Conservation (phyloP, 2,888 invertebrate species). For the Phengaris alcon region DNA sequence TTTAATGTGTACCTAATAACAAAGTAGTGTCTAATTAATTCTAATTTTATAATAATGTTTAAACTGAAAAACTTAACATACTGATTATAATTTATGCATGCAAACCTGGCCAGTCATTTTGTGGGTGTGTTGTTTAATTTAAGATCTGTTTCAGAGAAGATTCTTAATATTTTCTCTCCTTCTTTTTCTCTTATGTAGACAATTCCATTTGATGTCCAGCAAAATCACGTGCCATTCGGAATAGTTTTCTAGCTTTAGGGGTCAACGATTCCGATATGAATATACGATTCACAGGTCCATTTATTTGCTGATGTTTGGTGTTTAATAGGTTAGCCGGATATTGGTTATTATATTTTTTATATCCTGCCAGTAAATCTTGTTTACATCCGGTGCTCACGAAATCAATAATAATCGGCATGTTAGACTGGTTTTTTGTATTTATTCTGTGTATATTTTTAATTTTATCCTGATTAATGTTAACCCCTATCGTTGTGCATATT, state of each 20-base stretch:
- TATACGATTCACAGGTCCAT: conserved; percentile 6
- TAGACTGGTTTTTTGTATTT: background rate
- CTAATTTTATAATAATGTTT: too few species aligned
- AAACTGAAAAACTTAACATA: too few species aligned
- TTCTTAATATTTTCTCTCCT: background rate
- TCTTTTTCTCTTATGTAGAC: conserved; percentile 1
- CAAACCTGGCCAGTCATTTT: conserved; percentile 1
- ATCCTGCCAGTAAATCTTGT: background rate
- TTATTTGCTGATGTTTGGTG: background rate
- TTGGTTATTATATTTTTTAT: background rate
- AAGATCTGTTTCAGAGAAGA: background rate
- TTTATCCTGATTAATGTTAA: background rate
- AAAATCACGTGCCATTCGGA: conserved; percentile 30
- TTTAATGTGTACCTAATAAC: too few species aligned
- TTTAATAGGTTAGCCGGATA: background rate
- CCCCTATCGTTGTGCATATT: background rate
- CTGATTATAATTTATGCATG: background rate
- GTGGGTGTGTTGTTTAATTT: background rate
- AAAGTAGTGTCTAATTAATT: too few species aligned
- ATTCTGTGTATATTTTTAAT: too few species aligned
- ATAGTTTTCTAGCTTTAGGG: conserved; percentile 20
- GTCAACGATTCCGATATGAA: too few species aligned
- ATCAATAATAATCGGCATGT: background rate
- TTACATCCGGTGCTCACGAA: background rate
- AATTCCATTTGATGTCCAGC: conserved; percentile 28